Evolutionary conservation across 2,797 vertebrate species (phyloP), one percentile per base, ranked within the genome.

Genomic region (Micropoecilia bifurca): DNA sequence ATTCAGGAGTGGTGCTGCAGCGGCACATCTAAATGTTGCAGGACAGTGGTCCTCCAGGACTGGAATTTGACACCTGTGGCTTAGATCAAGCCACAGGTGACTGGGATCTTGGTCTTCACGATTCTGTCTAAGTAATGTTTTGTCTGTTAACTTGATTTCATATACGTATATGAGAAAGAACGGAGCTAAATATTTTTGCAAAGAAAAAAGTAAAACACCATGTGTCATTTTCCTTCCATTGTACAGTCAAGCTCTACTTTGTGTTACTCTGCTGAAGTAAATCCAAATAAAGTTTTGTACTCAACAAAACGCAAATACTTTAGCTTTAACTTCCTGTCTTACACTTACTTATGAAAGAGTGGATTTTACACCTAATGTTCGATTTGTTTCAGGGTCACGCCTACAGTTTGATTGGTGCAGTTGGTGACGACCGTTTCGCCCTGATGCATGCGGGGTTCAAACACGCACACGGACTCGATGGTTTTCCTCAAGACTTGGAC

Each of bases 381-480:
- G 39, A 13, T 92, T 83, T 93, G 88, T 93, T 83, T 82, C 92
- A 99, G 98, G 98, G 97, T 72, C 96, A 97, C n/a, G 87, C 97
- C 46, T 98, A 98, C 73, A 97, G 97, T 92, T 92, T 99, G 93
- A 95, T 98, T 48, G 97, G 96, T 0, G 97, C 96, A 39, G 95
- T 95, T 50, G 96, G 92, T 4, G 96, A 96, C 0, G 94, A 97
- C 61, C 96, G 96, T 3, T 95, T 99, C n/a, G 94, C 97, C 75
- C 94, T 98, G 79, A 96, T 99, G 96, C 98, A 97, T 87, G 95
- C 97, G 75, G 98, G 97, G 53, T 99, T 98, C 91, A 99, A 99
- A 88, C 98, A 99, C 93, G 93, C 95, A 79, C 96, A 97, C 84
- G 98, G 98, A 48, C 88, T 97, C 63, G 97, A 98, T 73, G 94